These are phyloP conservation scores for Papilio aristodemus DNA, from an alignment of 1,140 invertebrate species.

Conservation along the genomic window DNA sequence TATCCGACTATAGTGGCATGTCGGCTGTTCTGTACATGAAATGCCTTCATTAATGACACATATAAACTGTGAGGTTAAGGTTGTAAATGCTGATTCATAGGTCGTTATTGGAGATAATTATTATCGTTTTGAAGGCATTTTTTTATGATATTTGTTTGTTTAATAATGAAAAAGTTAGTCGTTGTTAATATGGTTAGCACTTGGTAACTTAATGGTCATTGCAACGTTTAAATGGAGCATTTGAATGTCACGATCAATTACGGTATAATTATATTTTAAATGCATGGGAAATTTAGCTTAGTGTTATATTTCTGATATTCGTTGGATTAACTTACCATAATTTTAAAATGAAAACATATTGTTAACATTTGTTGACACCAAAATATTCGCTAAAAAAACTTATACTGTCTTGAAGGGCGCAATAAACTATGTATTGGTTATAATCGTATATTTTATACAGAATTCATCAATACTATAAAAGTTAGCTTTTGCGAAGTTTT, in stretches of 20 bases:
- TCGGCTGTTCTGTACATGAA: conserved; percentile 46
- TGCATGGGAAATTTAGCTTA: too few relatives aligned
- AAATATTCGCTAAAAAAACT: too few relatives aligned
- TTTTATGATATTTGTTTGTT: conserved; percentile 52
- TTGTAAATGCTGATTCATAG: conserved; percentile 67
- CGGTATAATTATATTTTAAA: too few relatives aligned
- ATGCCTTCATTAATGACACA: conserved; percentile 47
- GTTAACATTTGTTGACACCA: too few relatives aligned
- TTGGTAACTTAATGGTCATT: not conserved
- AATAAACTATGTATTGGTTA: too few relatives aligned
- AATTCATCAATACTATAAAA: too few relatives aligned
- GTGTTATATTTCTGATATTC: too few relatives aligned
- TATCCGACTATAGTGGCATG: conserved; percentile 46
- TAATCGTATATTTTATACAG: too few relatives aligned
- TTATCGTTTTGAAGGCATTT: conserved; percentile 43
- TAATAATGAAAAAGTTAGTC: conserved; percentile 32
- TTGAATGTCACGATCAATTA: conserved; percentile 16
- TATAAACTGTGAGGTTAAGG: conserved; percentile 53
- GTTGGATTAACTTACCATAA: not conserved
- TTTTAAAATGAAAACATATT: not conserved
- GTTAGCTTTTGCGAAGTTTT: too few relatives aligned
- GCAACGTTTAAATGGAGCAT: not conserved
- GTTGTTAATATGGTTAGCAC: conserved; percentile 15
- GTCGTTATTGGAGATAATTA: conserved; percentile 54
- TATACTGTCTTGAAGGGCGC: too few relatives aligned